Percentiles rank a stretch among this genome's conserved stretches.
These are phyloP conservation scores for Trogon surrucura DNA, from an alignment of 2,113 vertebrate species.

Conservation along the genomic window DNA sequence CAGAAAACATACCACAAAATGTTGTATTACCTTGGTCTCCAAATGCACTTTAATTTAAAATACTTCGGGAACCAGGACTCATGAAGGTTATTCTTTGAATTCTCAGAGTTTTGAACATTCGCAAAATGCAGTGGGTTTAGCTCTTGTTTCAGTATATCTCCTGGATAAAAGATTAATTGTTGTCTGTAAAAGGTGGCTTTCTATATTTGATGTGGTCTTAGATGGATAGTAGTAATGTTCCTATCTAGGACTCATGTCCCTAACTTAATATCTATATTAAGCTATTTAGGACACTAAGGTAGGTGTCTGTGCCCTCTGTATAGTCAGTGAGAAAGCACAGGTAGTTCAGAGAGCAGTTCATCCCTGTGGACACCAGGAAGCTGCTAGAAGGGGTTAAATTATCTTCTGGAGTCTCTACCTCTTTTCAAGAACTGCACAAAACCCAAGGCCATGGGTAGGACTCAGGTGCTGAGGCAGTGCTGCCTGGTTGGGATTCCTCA, in stretches of 20 bases:
- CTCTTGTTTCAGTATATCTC: not conserved
- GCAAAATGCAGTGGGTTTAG: not conserved
- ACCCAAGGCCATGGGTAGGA: not conserved
- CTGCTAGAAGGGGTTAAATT: not conserved
- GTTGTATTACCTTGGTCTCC: not conserved
- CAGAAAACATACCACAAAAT: not conserved
- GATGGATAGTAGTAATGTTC: not conserved
- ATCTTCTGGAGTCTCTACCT: not conserved
- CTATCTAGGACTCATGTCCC: not conserved
- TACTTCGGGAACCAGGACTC: not conserved
- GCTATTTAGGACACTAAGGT: not conserved
- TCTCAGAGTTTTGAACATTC: not conserved
- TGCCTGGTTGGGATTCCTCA: not conserved
- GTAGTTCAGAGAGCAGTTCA: not conserved
- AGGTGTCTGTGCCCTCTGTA: not conserved
- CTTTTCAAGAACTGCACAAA: not conserved
- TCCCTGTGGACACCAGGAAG: not conserved
- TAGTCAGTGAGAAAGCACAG: not conserved
- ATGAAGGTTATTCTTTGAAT: not conserved
- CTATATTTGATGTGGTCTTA: not conserved
- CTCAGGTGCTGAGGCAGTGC: not conserved
- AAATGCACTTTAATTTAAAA: not conserved
- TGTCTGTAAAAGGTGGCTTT: not conserved
- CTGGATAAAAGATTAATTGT: not conserved
- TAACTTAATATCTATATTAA: not conserved